These are phyloP conservation scores for Propithecus deckenii DNA, from an alignment of 2,797 vertebrate genomes.

Conservation along the genomic window DNA sequence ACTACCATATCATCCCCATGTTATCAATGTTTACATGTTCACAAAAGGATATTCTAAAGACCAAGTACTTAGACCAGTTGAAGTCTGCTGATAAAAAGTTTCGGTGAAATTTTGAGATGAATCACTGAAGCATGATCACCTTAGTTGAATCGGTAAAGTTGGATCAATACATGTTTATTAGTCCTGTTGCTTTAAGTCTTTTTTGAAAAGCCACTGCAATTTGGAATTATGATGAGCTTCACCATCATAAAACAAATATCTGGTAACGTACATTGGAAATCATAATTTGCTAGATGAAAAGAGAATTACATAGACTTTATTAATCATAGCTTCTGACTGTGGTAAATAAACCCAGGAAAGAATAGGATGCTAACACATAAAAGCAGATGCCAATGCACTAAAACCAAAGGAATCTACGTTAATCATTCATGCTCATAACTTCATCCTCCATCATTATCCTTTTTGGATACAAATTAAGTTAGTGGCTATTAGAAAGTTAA, in stretches of 20 bases:
- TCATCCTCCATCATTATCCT: not conserved
- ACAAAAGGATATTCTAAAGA: conserved; percentile 16
- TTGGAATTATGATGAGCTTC: not conserved
- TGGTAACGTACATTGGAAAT: not conserved
- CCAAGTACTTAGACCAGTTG: not conserved
- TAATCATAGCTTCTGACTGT: not conserved
- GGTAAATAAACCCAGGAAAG: not conserved
- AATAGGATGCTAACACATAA: not conserved
- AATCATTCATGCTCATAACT: not conserved
- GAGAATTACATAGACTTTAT: not conserved
- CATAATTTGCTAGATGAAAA: not conserved
- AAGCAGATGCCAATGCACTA: not conserved
- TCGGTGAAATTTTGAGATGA: not conserved
- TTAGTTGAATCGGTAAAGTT: not conserved
- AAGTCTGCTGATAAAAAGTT: not conserved
- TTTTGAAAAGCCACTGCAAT: not conserved
- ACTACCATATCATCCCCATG: not conserved
- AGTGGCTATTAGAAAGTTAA: not conserved
- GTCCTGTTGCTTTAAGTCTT: not conserved
- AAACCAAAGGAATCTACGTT: not conserved
- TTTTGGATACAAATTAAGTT: not conserved
- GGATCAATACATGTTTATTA: not conserved
- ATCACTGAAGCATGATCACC: not conserved
- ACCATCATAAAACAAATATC: conserved; percentile 12
- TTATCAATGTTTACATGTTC: not conserved